These are phyloP conservation scores for Leucoraja ocellata DNA, from an alignment of 2,797 vertebrate species.

Conservation along the genomic window DNA sequence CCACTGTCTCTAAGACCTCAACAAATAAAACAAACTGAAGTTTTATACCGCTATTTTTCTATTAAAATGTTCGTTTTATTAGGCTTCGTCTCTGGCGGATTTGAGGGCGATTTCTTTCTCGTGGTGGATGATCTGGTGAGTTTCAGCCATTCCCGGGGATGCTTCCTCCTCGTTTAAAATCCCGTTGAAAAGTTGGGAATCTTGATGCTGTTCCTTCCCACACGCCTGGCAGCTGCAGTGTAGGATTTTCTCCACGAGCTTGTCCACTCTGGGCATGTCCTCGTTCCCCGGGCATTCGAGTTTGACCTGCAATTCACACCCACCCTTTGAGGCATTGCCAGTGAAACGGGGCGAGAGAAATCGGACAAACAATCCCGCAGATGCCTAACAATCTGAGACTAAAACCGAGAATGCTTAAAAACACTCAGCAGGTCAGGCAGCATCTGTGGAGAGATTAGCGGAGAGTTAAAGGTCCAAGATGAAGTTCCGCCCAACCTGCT, in stretches of 20 bases:
- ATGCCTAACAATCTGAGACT: no score
- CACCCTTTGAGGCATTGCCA: background rate
- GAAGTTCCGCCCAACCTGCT: no score
- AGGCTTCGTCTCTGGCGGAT: background rate
- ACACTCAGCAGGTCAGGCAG: no score
- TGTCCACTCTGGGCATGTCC: conserved; percentile 81
- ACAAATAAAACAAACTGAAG: conserved; percentile 33
- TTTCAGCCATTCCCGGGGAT: conserved; percentile 45
- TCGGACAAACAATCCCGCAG: no score
- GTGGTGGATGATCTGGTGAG: conserved; percentile 52
- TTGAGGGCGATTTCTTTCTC: conserved; percentile 40
- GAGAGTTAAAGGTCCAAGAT: no score
- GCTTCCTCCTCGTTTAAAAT: conserved; percentile 65
- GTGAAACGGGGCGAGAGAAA: background rate
- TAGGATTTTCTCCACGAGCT: conserved; percentile 90
- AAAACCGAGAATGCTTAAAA: no score
- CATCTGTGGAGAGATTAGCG: no score
- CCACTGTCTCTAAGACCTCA: background rate
- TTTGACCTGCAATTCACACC: conserved; percentile 66
- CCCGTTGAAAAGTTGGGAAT: conserved; percentile 79
- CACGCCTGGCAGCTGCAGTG: conserved; percentile 96
- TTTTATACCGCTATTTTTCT: background rate
- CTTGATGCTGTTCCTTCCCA: conserved; percentile 76
- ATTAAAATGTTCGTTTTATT: background rate
- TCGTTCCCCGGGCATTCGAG: conserved; percentile 81